Base-by-base conservation (phyloP, 2,113 vertebrate genomes). In the Sapayoa aenigma region DNA sequence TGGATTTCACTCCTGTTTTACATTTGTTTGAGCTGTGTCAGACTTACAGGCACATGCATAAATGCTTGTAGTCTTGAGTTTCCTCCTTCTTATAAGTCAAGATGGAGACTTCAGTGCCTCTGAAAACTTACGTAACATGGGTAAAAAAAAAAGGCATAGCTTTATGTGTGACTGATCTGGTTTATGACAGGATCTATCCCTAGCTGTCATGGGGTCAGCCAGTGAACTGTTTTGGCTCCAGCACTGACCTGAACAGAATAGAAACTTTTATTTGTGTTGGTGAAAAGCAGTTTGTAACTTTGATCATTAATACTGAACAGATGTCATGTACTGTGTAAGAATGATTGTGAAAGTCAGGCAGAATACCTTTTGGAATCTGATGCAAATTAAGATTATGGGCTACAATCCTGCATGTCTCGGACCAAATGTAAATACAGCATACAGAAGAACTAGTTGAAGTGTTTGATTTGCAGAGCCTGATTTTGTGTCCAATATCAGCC, bases 121-220 rank as follows among this genome's bases (percentile, higher is more conserved):
- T 27, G 9, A 80, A 80, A 63, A 58, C 21, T 41, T 37, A 50
- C 0, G 0, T 50, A 62, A 66, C 11, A 2, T 11, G 21, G 16
- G 25, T n/a, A n/a, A n/a, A 53, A 71, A 53, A 88, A 85, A 24
- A 12, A 42, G 21, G 15, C 47, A 39, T 7, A 35, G 14, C 14
- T 79, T 79, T 78, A 15, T 52, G 14, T 82, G 65, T 79, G n/a
- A 13, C 27, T 1, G 0, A 27, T 17, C 13, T 50, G 13, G 20
- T 56, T 71, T 86, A 23, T 58, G 50, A 6, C 27, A 58, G 25
- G 15, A 47, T 52, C 10, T 78, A 3, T 79, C 30, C 24, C 42
- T 75, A 53, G 37, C 7, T 85, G 33, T 44, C 5, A 1, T 42
- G n/a, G 18, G 25, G n/a, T 49, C 53, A 72, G 24, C 6, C 35